Base-by-base conservation (phyloP, 2,113 vertebrate species). In the Entomyzon cyanotis region DNA sequence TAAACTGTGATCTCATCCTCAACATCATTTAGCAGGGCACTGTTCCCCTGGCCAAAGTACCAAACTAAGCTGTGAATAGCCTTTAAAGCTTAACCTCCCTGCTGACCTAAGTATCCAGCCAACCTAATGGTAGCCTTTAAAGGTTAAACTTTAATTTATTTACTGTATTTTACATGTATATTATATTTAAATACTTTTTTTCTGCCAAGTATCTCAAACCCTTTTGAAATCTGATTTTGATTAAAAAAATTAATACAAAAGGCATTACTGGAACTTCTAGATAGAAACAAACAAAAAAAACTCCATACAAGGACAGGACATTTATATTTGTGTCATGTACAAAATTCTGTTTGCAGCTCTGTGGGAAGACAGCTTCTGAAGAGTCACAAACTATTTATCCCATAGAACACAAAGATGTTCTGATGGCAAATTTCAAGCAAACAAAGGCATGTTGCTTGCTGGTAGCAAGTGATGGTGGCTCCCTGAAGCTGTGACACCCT, bases 391-490 rank as follows among this genome's bases (percentile, higher is more conserved):
- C 46, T 69, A 3, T 65, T 77, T 77, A 18, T 37, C 12, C 14
- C n/a, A 4, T 2, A 23, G 33, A 93, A 15, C 1, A 1, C 63
- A 80, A 63, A 58, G 16, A 9, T 28, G 33, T 37, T 68, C 31
- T 86, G 33, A 47, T 4, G 8, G 25, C 22, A 78, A 74, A 77
- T 18, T 27, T 74, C 44, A 39, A 67, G 52, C 22, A 55, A 83
- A 22, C 2, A 65, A 35, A 69, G 33, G 8, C 13, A 8, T 4
- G 10, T 9, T 63, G 18, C 14, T 15, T 6, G 0, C 4, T 28
- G n/a, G 41, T 58, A 55, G 41, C 41, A 50, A 58, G 25, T 1
- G 1, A 9, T 0, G 0, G 25, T 4, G 4, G 23, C 42, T 49
- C 21, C 46, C 42, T 69, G 41, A 8, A 7, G 56, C 15, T 33